These are phyloP conservation scores for Arctia plantaginis DNA, from an alignment of 2,888 invertebrate species.

Conservation along the genomic window DNA sequence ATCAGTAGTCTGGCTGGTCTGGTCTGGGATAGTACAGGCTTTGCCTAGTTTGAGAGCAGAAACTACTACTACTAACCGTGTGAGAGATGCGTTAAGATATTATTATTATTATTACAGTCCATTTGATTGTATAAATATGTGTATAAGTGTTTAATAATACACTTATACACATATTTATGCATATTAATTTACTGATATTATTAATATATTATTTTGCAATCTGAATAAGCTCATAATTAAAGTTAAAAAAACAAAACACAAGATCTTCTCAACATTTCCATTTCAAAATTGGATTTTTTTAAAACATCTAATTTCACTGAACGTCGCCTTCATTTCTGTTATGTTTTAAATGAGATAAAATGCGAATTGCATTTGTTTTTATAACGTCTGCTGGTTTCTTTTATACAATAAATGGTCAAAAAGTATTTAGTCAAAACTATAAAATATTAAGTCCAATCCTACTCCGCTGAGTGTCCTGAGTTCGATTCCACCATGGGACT, in stretches of 20 bases:
- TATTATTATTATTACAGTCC: no score
- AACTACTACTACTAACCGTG: no score
- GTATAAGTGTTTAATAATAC: no score
- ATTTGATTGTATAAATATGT: no score
- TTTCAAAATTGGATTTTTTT: conserved; percentile 58
- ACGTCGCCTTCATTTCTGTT: conserved; percentile 53
- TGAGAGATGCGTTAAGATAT: no score
- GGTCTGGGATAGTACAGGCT: no score
- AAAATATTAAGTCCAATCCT: no score
- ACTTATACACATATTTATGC: not conserved
- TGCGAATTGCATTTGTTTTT: conserved; percentile 31
- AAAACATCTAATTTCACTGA: conserved; percentile 64
- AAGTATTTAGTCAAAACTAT: no score
- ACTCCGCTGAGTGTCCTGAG: no score
- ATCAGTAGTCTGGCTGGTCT: no score
- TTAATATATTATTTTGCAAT: not conserved
- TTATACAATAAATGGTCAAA: not conserved
- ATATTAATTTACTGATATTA: not conserved
- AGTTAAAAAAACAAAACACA: conserved; percentile 10
- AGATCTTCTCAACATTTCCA: conserved; percentile 51
- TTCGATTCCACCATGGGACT: no score
- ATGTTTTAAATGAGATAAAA: conserved; percentile 33
- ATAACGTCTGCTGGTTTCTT: not conserved
- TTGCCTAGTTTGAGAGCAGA: no score
- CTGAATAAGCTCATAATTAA: conserved; percentile 5